Base-by-base conservation (phyloP, 2,797 vertebrate genomes). In the Phylloscopus collybita region DNA sequence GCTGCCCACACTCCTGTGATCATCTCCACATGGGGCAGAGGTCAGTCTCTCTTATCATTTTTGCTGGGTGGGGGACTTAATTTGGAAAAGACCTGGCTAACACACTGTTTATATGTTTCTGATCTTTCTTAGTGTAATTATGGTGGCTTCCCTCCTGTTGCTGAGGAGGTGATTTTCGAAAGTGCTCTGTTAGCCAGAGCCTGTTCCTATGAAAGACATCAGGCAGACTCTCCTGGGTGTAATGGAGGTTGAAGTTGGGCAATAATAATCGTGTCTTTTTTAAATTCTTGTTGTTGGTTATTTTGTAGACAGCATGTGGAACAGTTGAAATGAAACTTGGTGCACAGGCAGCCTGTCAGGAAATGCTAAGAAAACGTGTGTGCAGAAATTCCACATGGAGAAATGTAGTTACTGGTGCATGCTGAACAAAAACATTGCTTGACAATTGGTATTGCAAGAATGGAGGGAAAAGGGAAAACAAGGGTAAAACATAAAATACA, bases 41-140 rank as follows among this genome's bases (percentile, higher is more conserved):
- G 66, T 86, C 2, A 2, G 29, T 51, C 73, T 85, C 61, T n/a
- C 61, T 49, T 49, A 23, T 83, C 22, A 32, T 89, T 94, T 90
- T 72, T 88, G 25, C 56, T 53, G 59, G 44, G 7, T 62, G 44
- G 4, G 80, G 36, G 10, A 81, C 71, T 91, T 88, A 70, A 73
- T 84, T 91, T 75, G 38, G 23, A 42, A 78, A 86, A 49, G 54
- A 50, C 67, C 36, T 73, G 60, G 6, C 23, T 78, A 76, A n/a
- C 56, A 95, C 74, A 60, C 80, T 80, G 27, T 19, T 79, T 86
- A 7, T 17, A 13, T 65, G 19, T 88, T 93, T 88, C 36, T 81
- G 62, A 26, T 90, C 60, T 79, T 88, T 86, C 54, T 91, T 92
- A 54, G 59, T 92, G 75, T 78, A 81, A 65, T 93, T 62, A 38